Base-by-base conservation (phyloP, 2,113 vertebrate genomes). In the Ciconia stormi region DNA sequence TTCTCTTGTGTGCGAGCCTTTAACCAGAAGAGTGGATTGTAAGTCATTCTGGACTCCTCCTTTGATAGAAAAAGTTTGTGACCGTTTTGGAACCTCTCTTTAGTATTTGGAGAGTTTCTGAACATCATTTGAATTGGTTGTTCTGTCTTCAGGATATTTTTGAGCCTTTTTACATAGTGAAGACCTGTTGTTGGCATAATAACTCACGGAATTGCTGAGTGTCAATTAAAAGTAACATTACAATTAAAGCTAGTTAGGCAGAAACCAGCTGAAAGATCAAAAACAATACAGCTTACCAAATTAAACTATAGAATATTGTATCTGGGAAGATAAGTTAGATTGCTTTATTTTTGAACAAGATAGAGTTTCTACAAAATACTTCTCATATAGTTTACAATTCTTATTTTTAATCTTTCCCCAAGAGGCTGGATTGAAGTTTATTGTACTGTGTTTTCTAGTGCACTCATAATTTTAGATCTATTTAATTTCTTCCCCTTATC, bases 161-260 rank as follows among this genome's bases (percentile, higher is more conserved):
- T 85, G 62, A 85, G 9, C 6, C 49, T 92, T 89, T 89, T 78
- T 69, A n/a, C 12, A 10, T 55, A 86, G 52, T 26, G 46, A 88
- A 79, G 72, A 36, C 30, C 15, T 71, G 13, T 56, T 87, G 22
- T 81, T 93, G 49, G 26, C 44, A 32, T 21, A 74, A 40, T 27
- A 66, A 79, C 50, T 83, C 26, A 17, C 15, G 26, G 19, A 59
- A 73, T 47, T 86, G 66, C 49, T 83, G 71, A 89, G 73, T 56
- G 53, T 62, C 77, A 85, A n/a, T 93, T 91, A 91, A 72, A 70
- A 90, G n/a, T 61, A 87, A 90, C 42, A 81, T 81, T 78, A 50
- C 32, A 87, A 87, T 95, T 96, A 97, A 91, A 97, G 38, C 85
- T 80, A 74, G 66, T 80, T 94, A 95, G 78, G 82, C 50, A 92